These are phyloP conservation scores for Melanotaenia pygmaea DNA, from an alignment of 2,797 vertebrate genomes.

Conservation along the genomic window DNA sequence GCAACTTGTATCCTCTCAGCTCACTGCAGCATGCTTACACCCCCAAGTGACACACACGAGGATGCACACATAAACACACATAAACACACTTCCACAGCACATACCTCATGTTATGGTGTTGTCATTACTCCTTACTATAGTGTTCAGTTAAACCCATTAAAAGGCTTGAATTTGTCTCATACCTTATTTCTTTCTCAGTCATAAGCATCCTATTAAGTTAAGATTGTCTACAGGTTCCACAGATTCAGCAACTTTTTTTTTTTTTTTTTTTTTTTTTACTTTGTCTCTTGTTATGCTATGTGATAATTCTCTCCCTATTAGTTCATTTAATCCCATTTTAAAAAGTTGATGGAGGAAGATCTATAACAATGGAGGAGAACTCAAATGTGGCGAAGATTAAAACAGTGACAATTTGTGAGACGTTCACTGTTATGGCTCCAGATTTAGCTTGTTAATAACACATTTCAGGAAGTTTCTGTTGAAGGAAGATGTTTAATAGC, in stretches of 20 bases:
- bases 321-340: neutral
- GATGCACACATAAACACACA: slow-evolving; percentile 14
- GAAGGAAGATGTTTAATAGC: too few species aligned
- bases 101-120: slow-evolving; percentile 61
- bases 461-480: too few species aligned
- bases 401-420: too few species aligned
- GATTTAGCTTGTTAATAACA: too few species aligned
- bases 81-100: slow-evolving; percentile 34
- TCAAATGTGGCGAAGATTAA: too few species aligned
- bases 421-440: too few species aligned
- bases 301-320: neutral
- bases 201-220: slow-evolving; percentile 46
- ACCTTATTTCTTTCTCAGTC: slow-evolving; percentile 52
- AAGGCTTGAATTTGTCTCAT: slow-evolving; percentile 53
- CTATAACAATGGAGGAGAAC: too few species aligned
- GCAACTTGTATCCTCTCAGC: slow-evolving; percentile 85
- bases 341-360: neutral
- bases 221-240: neutral
- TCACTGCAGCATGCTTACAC: slow-evolving; percentile 77
- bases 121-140: slow-evolving; percentile 61
- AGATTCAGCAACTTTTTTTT: neutral
- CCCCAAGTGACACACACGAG: slow-evolving; percentile 28
- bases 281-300: neutral
- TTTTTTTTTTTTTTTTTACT: neutral
- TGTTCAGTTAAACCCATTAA: slow-evolving; percentile 53